Percentiles rank a stretch among this genome's conserved stretches.
These are phyloP conservation scores for Limnodromus scolopaceus DNA, from an alignment of 2,797 vertebrate genomes.

Conservation along the genomic window DNA sequence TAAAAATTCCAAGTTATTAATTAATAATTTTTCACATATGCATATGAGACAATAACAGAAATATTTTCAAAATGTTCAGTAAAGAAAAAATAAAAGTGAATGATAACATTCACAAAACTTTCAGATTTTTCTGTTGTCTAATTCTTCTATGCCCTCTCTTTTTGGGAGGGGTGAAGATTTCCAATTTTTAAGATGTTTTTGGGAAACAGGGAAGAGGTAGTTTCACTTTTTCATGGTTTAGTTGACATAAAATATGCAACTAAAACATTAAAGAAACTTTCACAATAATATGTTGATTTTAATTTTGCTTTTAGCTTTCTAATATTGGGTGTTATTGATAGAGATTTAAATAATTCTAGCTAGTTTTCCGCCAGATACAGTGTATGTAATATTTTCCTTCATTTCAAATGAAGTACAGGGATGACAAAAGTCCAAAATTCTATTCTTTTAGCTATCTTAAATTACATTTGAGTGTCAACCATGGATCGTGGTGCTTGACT, in stretches of 20 bases:
- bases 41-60: rapidly evolving
- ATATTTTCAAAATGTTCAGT: neutral
- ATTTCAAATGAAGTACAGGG: neutral
- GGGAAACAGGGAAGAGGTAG: neutral
- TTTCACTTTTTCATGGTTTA: neutral
- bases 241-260: neutral
- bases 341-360: neutral
- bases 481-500: conserved; percentile 4
- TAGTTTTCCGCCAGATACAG: neutral
- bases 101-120: neutral
- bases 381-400: neutral
- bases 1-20: neutral
- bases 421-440: neutral
- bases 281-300: neutral
- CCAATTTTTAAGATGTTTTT: neutral
- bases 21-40: neutral
- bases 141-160: neutral
- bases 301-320: neutral
- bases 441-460: neutral
- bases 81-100: neutral
- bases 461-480: neutral
- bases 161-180: neutral
- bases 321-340: neutral
- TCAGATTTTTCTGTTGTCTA: neutral
- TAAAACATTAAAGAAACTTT: neutral